Percentiles rank a stretch among this genome's conserved stretches.
phyloP scores from a whole-genome alignment of 2,888 invertebrate genomes.

The Campoplex nolae region DNA sequence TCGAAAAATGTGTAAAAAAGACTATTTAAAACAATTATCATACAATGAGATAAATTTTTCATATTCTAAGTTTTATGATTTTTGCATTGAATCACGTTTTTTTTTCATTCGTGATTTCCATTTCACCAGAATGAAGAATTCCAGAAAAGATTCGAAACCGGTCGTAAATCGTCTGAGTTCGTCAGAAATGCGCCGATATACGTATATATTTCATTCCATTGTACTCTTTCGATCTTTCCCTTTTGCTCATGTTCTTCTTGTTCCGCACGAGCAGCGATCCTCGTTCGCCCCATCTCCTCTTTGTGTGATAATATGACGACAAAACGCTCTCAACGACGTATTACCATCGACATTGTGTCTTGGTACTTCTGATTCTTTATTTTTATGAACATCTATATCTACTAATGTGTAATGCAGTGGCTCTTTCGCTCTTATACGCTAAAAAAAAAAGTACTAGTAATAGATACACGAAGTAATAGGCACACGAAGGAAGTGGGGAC shows the following conservation, averaged over 20 bases:
- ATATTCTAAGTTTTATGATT: not conserved
- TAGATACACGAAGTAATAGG: too few relatives aligned
- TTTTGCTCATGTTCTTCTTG: slow-evolving; percentile 31
- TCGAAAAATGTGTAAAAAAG: too few relatives aligned
- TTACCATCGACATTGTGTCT: slow-evolving; percentile 21
- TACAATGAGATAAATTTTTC: not conserved
- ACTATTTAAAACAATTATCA: not conserved
- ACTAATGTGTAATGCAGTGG: slow-evolving; percentile 21
- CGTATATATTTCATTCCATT: slow-evolving; percentile 29
- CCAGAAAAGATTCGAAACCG: not conserved
- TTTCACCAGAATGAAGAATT: not conserved
- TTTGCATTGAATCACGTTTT: not conserved
- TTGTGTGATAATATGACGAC: slow-evolving; percentile 42
- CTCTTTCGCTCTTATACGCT: not conserved
- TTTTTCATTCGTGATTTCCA: not conserved
- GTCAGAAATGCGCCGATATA: slow-evolving; percentile 4
- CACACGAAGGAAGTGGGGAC: too few relatives aligned
- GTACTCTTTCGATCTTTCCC: slow-evolving; percentile 3
- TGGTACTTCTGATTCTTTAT: slow-evolving; percentile 29
- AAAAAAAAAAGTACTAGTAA: not conserved
- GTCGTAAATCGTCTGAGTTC: not conserved
- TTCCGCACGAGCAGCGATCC: slow-evolving; percentile 45
- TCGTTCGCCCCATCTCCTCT: slow-evolving; percentile 12
- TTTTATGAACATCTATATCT: slow-evolving; percentile 24
- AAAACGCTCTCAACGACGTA: slow-evolving; percentile 38